phyloP scores from a whole-genome alignment of 2,797 vertebrate genomes.

The Gouania willdenowi region DNA sequence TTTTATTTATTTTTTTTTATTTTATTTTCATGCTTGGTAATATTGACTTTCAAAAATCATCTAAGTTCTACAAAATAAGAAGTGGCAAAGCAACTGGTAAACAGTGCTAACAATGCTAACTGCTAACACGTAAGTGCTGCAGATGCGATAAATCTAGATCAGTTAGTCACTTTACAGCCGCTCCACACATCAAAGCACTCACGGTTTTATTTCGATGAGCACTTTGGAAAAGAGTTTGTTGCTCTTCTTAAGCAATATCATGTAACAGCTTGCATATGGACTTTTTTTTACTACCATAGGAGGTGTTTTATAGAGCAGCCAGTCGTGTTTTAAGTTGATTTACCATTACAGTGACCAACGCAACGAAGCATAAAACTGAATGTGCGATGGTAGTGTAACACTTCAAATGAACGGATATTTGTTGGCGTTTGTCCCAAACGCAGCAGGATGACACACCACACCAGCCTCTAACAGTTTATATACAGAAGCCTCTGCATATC shows the following conservation, averaged over 20 bases:
- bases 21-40: too few relatives aligned
- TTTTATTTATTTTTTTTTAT: too few relatives aligned
- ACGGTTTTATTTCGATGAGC: conserved; percentile 4
- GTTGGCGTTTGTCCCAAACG: too few relatives aligned
- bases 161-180: background rate
- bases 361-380: background rate
- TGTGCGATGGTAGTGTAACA: background rate
- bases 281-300: conserved; percentile 3
- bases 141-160: conserved; percentile 1
- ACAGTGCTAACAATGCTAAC: too few relatives aligned
- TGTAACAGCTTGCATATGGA: conserved; percentile 5
- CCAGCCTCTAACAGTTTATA: too few relatives aligned
- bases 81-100: too few relatives aligned
- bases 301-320: conserved; percentile 8
- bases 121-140: background rate
- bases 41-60: too few relatives aligned
- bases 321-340: conserved; percentile 2
- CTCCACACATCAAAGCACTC: conserved; percentile 23
- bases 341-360: background rate
- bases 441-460: too few relatives aligned
- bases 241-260: conserved; percentile 6
- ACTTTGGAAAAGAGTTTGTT: conserved; percentile 3
- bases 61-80: too few relatives aligned
- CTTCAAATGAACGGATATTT: background rate
- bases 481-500: too few relatives aligned